Evolutionary conservation across 2,797 vertebrate genomes (phyloP).

Genomic region (Denticeps clupeoides): DNA sequence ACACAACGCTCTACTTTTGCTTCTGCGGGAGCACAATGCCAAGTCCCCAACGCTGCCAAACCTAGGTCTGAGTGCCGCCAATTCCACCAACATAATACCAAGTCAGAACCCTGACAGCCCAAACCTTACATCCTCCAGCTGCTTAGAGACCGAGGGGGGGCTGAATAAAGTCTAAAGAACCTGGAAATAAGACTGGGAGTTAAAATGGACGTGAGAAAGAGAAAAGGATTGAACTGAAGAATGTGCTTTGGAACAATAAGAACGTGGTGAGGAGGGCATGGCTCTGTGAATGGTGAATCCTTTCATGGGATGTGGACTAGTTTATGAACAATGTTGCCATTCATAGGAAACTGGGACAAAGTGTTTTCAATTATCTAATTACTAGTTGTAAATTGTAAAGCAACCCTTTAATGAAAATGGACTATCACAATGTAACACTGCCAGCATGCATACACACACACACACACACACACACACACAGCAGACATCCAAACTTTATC

Average conservation of each 20-base stretch:
- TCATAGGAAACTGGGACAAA: conserved; percentile 68
- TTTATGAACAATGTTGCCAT: conserved; percentile 52
- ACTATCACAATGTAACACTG: conserved; percentile 42
- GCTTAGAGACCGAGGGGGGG: conserved; percentile 39
- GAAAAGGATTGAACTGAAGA: conserved; percentile 15
- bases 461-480: conserved; percentile 5
- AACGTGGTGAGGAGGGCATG: no score
- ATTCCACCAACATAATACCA: conserved; percentile 25
- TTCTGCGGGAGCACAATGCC: conserved; percentile 59
- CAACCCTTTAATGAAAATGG: conserved; percentile 65
- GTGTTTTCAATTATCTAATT: conserved; percentile 63
- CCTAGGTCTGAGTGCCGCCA: conserved; percentile 2
- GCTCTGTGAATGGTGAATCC: conserved; percentile 50
- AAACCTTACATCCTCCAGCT: conserved; percentile 57
- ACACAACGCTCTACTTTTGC: conserved; percentile 62
- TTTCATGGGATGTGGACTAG: conserved; percentile 54
- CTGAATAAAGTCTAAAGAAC: conserved; percentile 11
- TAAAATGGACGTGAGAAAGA: conserved; percentile 16
- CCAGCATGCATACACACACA: conserved; percentile 6
- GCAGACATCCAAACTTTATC: conserved; percentile 29
- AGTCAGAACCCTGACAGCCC: conserved; percentile 42
- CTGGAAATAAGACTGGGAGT: conserved; percentile 30
- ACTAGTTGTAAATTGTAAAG: conserved; percentile 64
- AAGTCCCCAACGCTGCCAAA: conserved; percentile 24
- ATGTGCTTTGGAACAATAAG: no score